These are phyloP conservation scores for Haemorhous mexicanus DNA, from an alignment of 2,113 vertebrate genomes.

Conservation along the genomic window DNA sequence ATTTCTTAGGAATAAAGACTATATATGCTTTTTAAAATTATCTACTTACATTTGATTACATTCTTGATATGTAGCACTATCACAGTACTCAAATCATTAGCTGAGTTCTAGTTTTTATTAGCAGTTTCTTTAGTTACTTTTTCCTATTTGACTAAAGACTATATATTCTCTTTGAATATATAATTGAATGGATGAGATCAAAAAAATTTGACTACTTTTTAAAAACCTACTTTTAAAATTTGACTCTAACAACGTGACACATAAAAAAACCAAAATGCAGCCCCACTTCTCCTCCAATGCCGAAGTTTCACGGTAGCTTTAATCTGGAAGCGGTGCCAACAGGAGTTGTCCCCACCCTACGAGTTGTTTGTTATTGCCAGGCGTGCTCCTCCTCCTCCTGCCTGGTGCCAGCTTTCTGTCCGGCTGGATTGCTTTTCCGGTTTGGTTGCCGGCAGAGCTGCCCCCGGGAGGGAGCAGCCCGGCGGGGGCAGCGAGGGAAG, in stretches of 20 bases:
- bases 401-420: neutral
- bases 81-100: neutral
- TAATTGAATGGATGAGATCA: neutral
- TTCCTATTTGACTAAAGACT: neutral
- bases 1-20: neutral
- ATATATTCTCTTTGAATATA: neutral
- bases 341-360: constrained; percentile 7
- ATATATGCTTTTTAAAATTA: neutral
- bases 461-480: neutral
- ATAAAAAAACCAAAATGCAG: neutral
- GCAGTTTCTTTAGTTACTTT: neutral
- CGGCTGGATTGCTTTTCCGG: neutral
- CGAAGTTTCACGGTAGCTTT: neutral
- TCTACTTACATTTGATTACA: neutral
- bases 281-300: neutral
- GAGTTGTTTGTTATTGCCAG: neutral
- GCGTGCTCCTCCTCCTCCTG: constrained; percentile 1
- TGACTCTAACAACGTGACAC: neutral
- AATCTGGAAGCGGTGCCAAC: neutral
- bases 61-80: neutral
- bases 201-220: neutral
- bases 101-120: neutral
- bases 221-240: neutral
- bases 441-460: neutral
- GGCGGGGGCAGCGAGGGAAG: neutral